Evolutionary conservation across 2,888 invertebrate species (phyloP), one percentile per base, ranked within the genome.

Genomic region (Sycophila texana): DNA sequence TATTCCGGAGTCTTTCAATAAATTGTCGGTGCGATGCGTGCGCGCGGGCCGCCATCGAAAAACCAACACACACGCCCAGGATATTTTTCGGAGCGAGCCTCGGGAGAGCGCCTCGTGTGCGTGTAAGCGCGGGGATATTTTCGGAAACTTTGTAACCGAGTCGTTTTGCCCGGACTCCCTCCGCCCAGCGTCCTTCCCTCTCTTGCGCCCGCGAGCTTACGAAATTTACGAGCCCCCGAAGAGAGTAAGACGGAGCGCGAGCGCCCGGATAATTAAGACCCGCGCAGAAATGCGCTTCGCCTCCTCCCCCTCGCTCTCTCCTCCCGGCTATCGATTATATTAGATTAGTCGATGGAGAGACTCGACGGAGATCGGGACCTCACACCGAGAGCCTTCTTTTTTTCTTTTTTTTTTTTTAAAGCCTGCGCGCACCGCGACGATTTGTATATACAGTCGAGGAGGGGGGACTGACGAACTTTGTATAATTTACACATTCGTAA

Each of bases 71-170:
- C 30, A 60, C 71, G 70, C 77, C 68, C 75, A 68, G 63, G 53
- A 73, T 63, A 73, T 73, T 63, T 73, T 63, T 73, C 63, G 63
- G n/a, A n/a, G n/a, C n/a, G n/a, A n/a, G n/a, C n/a, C n/a, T 63
- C 53, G 39, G 5, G 12, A 22, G 51, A 12, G 4, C 18, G 18
- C 2, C 12, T 4, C 22, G 14, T 16, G 16, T 14, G 57, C 18
- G 57, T 57, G 16, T 65, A 51, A 20, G 12, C 72, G 51, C 47
- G 61, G 39, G 65, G 82, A 77, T 82, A 82, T 83, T 84, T 83
- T 83, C 81, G 82, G 83, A 82, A 82, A 84, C 77, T 81, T 83
- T 81, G 83, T 82, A 83, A 81, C 67, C 47, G 63, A 75, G 81
- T 73, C 82, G 79, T 81, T 77, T 81, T 73, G 81, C 75, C 55